Conservation (phyloP, 2,797 vertebrate genomes). For the Momotus momota region DNA sequence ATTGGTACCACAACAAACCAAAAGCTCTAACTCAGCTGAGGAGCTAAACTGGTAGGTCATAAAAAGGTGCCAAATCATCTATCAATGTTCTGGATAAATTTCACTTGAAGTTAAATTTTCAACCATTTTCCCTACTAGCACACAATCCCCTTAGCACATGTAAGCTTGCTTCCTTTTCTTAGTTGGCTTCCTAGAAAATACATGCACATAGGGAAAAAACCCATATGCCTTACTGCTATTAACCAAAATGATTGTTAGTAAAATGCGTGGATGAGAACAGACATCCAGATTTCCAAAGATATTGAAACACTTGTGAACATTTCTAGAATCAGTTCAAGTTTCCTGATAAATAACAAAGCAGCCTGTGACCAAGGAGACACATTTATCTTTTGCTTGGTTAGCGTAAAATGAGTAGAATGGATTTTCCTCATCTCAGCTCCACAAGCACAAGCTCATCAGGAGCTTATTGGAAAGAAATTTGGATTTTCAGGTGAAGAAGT, state of each 20-base stretch:
- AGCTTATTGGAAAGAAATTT: neutral
- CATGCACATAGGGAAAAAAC: rapidly evolving
- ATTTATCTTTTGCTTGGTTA: neutral
- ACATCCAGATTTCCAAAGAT: neutral
- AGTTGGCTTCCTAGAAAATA: neutral
- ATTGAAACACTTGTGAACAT: neutral
- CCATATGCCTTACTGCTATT: neutral
- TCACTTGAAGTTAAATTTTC: neutral
- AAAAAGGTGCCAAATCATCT: neutral
- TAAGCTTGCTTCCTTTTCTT: neutral
- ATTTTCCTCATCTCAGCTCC: neutral
- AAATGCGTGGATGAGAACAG: neutral
- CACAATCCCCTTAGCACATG: neutral
- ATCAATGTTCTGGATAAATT: neutral
- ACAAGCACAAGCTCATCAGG: neutral
- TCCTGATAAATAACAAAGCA: neutral
- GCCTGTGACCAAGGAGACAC: neutral
- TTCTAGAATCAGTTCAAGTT: neutral
- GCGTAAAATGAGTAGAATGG: neutral
- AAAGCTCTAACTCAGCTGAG: neutral
- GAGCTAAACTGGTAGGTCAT: neutral
- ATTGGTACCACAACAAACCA: neutral
- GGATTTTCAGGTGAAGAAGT: neutral
- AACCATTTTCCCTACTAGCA: neutral
- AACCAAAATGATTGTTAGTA: neutral